phyloP scores from a whole-genome alignment of 2,888 invertebrate species.

The Bugulina stolonifera region DNA sequence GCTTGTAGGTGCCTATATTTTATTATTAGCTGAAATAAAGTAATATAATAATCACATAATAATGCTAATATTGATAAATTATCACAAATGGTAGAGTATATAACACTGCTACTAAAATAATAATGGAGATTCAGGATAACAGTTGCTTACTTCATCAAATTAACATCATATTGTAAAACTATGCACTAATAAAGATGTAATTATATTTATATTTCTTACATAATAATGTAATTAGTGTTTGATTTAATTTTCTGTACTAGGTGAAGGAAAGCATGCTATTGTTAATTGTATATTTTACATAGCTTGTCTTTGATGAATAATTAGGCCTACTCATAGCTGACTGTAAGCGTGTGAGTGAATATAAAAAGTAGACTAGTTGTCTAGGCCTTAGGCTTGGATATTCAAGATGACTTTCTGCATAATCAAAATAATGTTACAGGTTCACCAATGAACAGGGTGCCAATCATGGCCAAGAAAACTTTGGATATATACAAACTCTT shows the following conservation, averaged over 20 bases:
- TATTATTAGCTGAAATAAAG: conserved; percentile 15
- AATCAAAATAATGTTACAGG: no score
- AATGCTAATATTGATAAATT: conserved; percentile 17
- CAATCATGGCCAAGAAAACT: no score
- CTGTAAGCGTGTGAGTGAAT: no score
- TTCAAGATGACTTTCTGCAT: no score
- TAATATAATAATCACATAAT: background rate
- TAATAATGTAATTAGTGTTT: conserved; percentile 9
- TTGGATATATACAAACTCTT: no score
- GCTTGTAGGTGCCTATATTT: no score
- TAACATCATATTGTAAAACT: background rate
- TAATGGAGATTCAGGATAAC: background rate
- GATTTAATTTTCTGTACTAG: background rate
- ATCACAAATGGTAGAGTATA: conserved; percentile 11
- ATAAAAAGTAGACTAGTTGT: no score
- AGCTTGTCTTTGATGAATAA: no score
- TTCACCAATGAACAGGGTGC: no score
- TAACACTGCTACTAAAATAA: background rate
- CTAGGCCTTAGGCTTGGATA: no score
- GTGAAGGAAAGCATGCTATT: background rate
- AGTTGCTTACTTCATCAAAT: conserved; percentile 14
- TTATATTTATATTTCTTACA: conserved; percentile 5
- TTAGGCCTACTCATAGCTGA: no score
- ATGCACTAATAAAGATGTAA: background rate
- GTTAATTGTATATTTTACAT: no score